Evolutionary conservation across 2,113 vertebrate species (phyloP), one percentile per base, ranked within the genome.

Genomic region (Lepisosteus oculatus): DNA sequence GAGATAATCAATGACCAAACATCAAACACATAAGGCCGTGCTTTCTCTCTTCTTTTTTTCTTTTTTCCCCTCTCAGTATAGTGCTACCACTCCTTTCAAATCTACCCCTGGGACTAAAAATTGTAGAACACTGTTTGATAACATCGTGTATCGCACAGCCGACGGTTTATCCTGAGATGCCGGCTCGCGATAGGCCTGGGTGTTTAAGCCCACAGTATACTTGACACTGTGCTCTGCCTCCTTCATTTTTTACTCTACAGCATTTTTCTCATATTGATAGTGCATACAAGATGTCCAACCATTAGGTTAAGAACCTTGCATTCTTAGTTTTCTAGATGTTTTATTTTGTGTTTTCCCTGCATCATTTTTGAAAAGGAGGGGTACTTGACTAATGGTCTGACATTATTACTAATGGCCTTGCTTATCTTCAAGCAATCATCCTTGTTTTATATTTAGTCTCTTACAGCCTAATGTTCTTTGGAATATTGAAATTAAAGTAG

Each of bases 81-180:
- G 85, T 82, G 85, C 82, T 92, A 90, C 85, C 86, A 83, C 91
- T 93, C 90, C 90, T 93, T 94, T 93, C 90, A 91, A 93, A 90
- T 82, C 76, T 77, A 85, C 89, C 85, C 84, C 83, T 85, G 83
- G 88, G 90, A 91, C 89, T 91, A 90, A 93, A 90, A 86, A 90
- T 86, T 90, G 86, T 88, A 83, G 85, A 86, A 85, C 83, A 82
- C 80, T 74, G 64, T 92, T 90, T 90, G 93, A 95, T 94, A 93
- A 90, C 84, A 91, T 91, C 91, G 90, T 81, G 85, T 87, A 91
- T 91, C 86, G 87, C 89, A 86, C 87, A 91, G 85, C 80, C 80
- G 86, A 90, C 80, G 82, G 80, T 88, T 93, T 93, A 92, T 95
- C 89, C 89, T 81, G 80, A 92, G 91, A 93, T 95, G 88, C 70